These are phyloP conservation scores for Cololabis saira DNA, from an alignment of 2,113 vertebrate species.

Conservation along the genomic window DNA sequence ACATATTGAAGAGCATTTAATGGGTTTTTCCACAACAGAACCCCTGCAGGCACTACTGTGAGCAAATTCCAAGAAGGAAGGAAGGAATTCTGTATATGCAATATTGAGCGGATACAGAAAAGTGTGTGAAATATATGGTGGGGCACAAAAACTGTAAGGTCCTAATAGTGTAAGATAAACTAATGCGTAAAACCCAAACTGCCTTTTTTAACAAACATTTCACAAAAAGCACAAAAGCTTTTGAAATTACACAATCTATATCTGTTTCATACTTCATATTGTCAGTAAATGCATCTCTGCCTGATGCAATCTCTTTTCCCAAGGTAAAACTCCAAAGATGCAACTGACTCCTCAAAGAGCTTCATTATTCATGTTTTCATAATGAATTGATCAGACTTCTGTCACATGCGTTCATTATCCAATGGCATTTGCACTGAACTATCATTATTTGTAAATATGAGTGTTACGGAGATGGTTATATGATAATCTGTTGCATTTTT, in stretches of 20 bases:
- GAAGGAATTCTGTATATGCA: not conserved
- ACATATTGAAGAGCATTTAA: no score
- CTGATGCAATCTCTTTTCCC: not conserved
- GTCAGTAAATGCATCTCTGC: not conserved
- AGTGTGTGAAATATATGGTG: not conserved
- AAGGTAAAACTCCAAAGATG: not conserved
- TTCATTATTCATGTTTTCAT: not conserved
- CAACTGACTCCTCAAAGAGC: constrained; percentile 1
- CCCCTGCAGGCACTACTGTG: not conserved
- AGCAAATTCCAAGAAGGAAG: not conserved
- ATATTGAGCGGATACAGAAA: not conserved
- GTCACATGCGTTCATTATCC: not conserved
- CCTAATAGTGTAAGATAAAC: not conserved
- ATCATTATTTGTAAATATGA: constrained; percentile 5
- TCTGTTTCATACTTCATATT: not conserved
- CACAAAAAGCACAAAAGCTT: not conserved
- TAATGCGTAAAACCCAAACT: constrained; percentile 1
- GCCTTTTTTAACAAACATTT: not conserved
- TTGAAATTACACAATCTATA: not conserved
- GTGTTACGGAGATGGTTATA: not conserved
- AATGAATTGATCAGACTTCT: not conserved
- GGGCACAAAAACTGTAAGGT: not conserved
- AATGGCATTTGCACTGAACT: not conserved
- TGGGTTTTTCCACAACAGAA: no score
- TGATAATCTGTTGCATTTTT: not conserved